Evolutionary conservation across 2,888 invertebrate species (phyloP), one percentile per base, ranked within the genome.

Genomic region (Ypsolopha sequella): DNA sequence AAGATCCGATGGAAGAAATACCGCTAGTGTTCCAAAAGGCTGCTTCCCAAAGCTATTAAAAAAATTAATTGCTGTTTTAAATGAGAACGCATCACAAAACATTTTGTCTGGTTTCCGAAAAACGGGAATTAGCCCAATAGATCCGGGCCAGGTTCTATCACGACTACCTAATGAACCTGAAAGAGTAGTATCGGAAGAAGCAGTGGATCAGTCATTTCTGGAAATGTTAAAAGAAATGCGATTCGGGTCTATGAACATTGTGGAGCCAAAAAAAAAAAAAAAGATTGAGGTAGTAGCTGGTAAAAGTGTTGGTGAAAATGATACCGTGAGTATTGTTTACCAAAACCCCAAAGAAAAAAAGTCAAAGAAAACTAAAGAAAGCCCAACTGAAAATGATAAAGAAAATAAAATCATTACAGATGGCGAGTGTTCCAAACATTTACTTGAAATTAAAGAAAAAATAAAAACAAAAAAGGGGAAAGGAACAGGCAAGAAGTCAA

Each of bases 21-120:
- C 53, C 53, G 41, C 55, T 14, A 51, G 53, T 24, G 47, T 58
- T 44, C 55, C 58, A 48, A 59, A 59, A 38, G 55, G 57, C 43
- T 57, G 55, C 49, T 57, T 58, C 49, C 57, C 59, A 41, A 41
- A 33, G 45, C 48, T 57, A 8, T 48, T 58, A 34, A 52, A 52
- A 41, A 41, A 53, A 36, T 50, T 57, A n/a, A 55, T 57, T 38
- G 49, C 56, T 11, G 45, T 48, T 7, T 46, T 55, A 7, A 11
- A 41, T 33, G 36, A 47, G 11, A 56, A 56, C 51, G 43, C 38
- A 11, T 41, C 52, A 50, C 13, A 39, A n/a, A 58, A 58, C 47
- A 53, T 56, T 46, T 24, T 39, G 33, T 44, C 55, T 36, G 58
- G 55, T n/a, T 58, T 55, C 49, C 44, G 43, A 51, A 58, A 56